These are phyloP conservation scores for Hirudo medicinalis DNA, from an alignment of 1,140 invertebrate genomes.

Conservation along the genomic window DNA sequence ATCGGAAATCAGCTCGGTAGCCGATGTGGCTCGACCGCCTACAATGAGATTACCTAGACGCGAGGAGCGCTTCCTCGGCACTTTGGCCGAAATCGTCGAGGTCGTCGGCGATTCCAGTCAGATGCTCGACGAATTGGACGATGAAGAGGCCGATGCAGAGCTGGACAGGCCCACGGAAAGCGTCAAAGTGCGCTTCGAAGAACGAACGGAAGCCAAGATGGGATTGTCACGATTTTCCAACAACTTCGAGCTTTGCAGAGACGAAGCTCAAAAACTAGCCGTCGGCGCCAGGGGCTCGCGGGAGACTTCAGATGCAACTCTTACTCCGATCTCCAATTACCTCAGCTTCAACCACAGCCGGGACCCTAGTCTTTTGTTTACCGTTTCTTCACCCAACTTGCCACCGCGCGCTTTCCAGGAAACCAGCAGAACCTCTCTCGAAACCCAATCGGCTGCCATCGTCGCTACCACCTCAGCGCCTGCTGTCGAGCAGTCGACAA, in stretches of 20 bases:
- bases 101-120: not conserved
- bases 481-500: not conserved
- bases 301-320: not conserved
- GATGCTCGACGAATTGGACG: not conserved
- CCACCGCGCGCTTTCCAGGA: not conserved
- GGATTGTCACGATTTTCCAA: not conserved
- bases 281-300: not conserved
- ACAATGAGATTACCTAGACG: too few relatives aligned
- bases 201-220: not conserved
- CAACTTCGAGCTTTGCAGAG: slow-evolving; percentile 13
- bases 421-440: not conserved
- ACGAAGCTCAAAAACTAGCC: slow-evolving; percentile 8
- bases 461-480: not conserved
- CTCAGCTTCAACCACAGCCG: not conserved
- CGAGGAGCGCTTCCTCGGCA: slow-evolving; percentile 12
- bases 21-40: not conserved
- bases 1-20: not conserved
- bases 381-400: slow-evolving; percentile 4
- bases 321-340: not conserved
- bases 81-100: slow-evolving; percentile 12
- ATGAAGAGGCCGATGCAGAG: not conserved
- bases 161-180: not conserved
- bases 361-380: not conserved
- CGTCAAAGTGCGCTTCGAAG: not conserved
- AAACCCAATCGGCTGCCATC: not conserved